Conservation (phyloP, 2,113 vertebrate genomes). For the Chaetodon auriga region DNA sequence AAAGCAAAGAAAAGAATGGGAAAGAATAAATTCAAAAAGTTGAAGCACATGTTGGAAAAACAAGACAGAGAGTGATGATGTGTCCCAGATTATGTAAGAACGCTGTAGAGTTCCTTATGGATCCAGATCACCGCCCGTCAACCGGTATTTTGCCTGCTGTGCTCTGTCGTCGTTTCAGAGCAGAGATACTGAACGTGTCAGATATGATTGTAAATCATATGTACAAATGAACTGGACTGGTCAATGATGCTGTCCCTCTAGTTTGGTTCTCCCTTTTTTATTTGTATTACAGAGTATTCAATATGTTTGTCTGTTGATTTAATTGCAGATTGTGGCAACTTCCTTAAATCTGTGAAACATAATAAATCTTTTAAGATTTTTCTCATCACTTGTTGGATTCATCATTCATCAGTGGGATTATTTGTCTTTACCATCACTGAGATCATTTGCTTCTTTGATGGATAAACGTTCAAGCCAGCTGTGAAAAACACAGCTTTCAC, state of each 20-base stretch:
- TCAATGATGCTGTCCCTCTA: neutral
- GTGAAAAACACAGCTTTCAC: neutral
- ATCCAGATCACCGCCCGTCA: conserved; percentile 7
- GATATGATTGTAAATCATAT: neutral
- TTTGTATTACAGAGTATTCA: conserved; percentile 46
- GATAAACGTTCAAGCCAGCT: neutral
- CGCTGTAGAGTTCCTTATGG: conserved; percentile 21
- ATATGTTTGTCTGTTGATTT: conserved; percentile 43
- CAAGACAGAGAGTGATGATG: conserved; percentile 25
- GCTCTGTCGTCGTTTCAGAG: conserved; percentile 1
- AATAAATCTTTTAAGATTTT: conserved; percentile 73
- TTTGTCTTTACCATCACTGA: neutral
- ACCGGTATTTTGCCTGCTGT: neutral
- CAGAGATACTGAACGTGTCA: neutral
- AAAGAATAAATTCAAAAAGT: conserved; percentile 82
- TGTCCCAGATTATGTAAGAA: conserved; percentile 29
- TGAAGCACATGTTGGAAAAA: conserved; percentile 73
- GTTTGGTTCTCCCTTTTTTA: conserved; percentile 20
- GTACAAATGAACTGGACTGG: conserved; percentile 33
- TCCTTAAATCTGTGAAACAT: conserved; percentile 35
- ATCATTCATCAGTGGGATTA: neutral
- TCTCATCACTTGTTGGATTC: conserved; percentile 20
- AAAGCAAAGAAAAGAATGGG: conserved; percentile 76
- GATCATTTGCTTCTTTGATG: neutral
- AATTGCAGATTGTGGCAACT: conserved; percentile 1